A percentile compares a stretch with the other conserved stretches of the same genome.
Evolutionary conservation across 2,113 vertebrate genomes (phyloP).

Genomic region (Ophthalmolycus amberensis): DNA sequence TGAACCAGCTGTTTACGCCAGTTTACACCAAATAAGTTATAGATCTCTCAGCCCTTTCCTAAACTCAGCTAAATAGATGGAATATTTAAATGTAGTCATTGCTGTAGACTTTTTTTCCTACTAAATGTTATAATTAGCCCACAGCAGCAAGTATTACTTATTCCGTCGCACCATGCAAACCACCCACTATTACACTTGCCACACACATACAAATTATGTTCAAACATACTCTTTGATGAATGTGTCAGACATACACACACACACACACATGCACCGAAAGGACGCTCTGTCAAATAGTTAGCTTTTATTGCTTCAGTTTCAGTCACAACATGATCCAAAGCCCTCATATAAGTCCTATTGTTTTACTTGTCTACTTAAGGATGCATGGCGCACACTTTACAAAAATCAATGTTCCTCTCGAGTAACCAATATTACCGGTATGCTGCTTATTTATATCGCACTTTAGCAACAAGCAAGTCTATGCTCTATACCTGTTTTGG

Average conservation of each 20-base stretch:
- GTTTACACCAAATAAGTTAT: neutral
- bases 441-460: neutral
- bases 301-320: neutral
- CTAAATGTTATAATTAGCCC: conserved; percentile 42
- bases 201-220: conserved; percentile 25
- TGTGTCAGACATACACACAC: neutral
- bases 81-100: conserved; percentile 16
- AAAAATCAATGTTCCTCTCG: neutral
- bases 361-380: neutral
- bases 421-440: neutral
- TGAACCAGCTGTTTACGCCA: neutral
- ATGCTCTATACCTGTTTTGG: neutral
- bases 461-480: neutral
- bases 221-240: conserved; percentile 1
- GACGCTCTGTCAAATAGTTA: neutral
- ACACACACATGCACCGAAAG: neutral
- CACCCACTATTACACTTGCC: conserved; percentile 1
- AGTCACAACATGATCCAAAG: neutral
- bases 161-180: conserved; percentile 13
- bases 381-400: neutral
- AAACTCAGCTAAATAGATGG: neutral
- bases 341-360: neutral
- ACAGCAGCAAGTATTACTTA: conserved; percentile 35
- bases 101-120: neutral
- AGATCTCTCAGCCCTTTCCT: neutral